These are phyloP conservation scores for Idaea straminata DNA, from an alignment of 2,888 invertebrate genomes.

Conservation along the genomic window DNA sequence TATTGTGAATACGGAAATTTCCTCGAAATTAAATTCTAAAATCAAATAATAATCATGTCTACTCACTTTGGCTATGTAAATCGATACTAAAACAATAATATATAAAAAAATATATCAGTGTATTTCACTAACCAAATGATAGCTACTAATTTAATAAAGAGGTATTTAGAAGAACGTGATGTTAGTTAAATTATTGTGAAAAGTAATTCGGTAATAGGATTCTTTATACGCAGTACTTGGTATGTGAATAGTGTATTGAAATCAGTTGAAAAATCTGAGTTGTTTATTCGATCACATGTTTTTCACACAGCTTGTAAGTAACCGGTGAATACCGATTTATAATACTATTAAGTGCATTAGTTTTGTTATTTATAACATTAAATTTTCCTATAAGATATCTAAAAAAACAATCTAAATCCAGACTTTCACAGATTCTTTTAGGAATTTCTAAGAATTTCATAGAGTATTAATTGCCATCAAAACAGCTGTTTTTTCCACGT, in stretches of 20 bases:
- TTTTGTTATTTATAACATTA: not conserved
- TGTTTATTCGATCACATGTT: not conserved
- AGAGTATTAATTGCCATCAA: not conserved
- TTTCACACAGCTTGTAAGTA: not conserved
- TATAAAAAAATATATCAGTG: constrained; percentile 1
- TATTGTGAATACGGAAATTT: constrained; percentile 43
- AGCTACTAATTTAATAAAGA: constrained; percentile 20
- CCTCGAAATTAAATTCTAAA: constrained; percentile 13
- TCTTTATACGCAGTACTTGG: not conserved
- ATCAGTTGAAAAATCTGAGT: not conserved
- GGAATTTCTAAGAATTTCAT: not conserved
- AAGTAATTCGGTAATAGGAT: not conserved
- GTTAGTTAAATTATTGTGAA: not conserved
- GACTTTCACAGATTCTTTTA: not conserved
- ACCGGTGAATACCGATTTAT: constrained; percentile 1
- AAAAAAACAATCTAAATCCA: not conserved
- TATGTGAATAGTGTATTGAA: not conserved
- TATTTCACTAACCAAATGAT: constrained; percentile 6
- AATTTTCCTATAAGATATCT: not conserved
- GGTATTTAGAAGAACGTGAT: constrained; percentile 7
- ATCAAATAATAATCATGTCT: constrained; percentile 9
- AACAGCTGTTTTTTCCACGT: not conserved
- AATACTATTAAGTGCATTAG: not conserved
- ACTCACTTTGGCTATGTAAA: constrained; percentile 9
- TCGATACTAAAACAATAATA: constrained; percentile 17